A percentile compares a stretch with the other conserved stretches of the same genome.
These are phyloP conservation scores for Pterobdella sp. DNA, from an alignment of 2,888 invertebrate species.

Conservation along the genomic window DNA sequence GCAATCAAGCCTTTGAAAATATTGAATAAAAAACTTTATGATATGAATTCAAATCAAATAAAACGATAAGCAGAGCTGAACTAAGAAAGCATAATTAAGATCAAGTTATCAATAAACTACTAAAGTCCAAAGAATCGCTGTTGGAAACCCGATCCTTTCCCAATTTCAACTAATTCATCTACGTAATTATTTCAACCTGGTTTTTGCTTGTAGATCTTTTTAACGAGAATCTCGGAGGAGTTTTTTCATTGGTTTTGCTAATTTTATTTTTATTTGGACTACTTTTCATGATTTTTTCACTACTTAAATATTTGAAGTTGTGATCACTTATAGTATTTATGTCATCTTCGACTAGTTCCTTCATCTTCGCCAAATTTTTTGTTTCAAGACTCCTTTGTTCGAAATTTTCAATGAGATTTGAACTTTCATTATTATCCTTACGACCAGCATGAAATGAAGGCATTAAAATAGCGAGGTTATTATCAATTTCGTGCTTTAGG, in stretches of 20 bases:
- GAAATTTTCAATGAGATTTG: not conserved
- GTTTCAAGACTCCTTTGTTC: not conserved
- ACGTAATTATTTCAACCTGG: not conserved
- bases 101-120: too few species aligned
- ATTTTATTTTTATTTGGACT: not conserved
- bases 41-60: not conserved
- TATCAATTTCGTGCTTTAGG: not conserved
- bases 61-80: not conserved
- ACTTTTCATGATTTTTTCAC: not conserved
- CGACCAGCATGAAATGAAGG: not conserved
- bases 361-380: too few species aligned
- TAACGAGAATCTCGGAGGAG: not conserved
- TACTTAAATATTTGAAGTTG: not conserved
- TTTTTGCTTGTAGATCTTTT: not conserved
- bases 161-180: not conserved
- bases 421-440: not conserved
- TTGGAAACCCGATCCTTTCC: not conserved
- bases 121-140: not conserved
- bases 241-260: not conserved
- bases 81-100: too few species aligned
- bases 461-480: not conserved
- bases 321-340: not conserved
- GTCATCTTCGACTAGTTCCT: conserved; percentile 6
- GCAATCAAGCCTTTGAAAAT: too few species aligned
- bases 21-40: too few species aligned